Evolutionary conservation across 2,113 vertebrate species (phyloP).

Genomic region (Aspiorhynchus laticeps): DNA sequence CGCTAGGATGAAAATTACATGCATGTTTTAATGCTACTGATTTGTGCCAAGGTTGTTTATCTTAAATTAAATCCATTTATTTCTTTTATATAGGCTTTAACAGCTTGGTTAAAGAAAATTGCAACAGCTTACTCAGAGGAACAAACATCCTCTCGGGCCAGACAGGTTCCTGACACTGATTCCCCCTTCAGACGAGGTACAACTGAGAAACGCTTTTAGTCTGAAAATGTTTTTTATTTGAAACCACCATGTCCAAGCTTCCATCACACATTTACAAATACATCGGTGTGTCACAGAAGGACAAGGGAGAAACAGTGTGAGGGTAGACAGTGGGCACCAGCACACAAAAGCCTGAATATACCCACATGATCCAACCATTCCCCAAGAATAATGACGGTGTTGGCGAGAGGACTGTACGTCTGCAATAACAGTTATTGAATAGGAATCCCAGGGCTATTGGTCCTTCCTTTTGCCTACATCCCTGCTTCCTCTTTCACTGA

Average conservation of each 20-base stretch:
- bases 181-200: neutral
- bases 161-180: conserved; percentile 14
- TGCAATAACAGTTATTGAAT: conserved; percentile 59
- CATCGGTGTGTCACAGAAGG: neutral
- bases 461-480: conserved; percentile 43
- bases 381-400: conserved; percentile 45
- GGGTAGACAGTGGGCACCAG: conserved; percentile 26
- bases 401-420: conserved; percentile 37
- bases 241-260: conserved; percentile 17
- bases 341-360: conserved; percentile 44
- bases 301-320: conserved; percentile 27
- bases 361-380: conserved; percentile 50
- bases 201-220: neutral
- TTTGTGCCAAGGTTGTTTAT: neutral
- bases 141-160: neutral
- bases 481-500: conserved; percentile 41
- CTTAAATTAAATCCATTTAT: neutral
- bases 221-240: conserved; percentile 7
- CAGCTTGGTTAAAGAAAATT: neutral
- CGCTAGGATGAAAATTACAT: conserved; percentile 2
- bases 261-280: conserved; percentile 27
- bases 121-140: neutral
- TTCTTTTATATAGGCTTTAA: neutral
- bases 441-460: conserved; percentile 55
- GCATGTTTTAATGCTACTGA: neutral